A percentile compares a stretch with the other conserved stretches of the same genome.
phyloP scores from a whole-genome alignment of 2,888 invertebrate species.

The Kuschelorhynchus macadamiae region DNA sequence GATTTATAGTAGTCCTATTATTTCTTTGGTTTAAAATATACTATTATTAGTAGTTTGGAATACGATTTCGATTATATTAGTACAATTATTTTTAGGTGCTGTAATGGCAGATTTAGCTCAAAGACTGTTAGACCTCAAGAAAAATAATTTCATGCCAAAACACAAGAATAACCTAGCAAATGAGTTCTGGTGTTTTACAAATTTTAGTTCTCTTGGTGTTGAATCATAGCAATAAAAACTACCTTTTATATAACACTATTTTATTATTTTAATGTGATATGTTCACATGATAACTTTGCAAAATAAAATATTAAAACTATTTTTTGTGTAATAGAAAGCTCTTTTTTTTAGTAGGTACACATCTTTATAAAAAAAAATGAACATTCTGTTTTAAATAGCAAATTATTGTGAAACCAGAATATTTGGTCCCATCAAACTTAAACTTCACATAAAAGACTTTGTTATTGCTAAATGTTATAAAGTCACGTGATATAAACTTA shows the following conservation, averaged over 20 bases:
- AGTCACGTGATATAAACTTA: slow-evolving; percentile 32
- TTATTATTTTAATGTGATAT: slow-evolving; percentile 57
- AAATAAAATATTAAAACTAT: slow-evolving; percentile 5
- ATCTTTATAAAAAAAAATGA: not conserved
- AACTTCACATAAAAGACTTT: slow-evolving; percentile 21
- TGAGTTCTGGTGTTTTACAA: slow-evolving; percentile 92
- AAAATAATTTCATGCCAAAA: slow-evolving; percentile 81
- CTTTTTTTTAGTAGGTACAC: too few species aligned
- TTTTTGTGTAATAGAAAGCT: too few species aligned
- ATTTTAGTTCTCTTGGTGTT: slow-evolving; percentile 75
- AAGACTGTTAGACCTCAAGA: slow-evolving; percentile 75
- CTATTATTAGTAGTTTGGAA: too few species aligned
- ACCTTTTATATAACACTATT: slow-evolving; percentile 39
- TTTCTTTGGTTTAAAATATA: slow-evolving; percentile 4
- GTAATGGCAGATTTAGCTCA: slow-evolving; percentile 82
- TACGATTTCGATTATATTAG: too few species aligned
- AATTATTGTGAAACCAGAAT: slow-evolving; percentile 29
- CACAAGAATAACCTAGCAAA: slow-evolving; percentile 94
- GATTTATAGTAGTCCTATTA: not conserved
- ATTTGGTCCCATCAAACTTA: slow-evolving; percentile 39
- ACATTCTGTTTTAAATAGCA: slow-evolving; percentile 8
- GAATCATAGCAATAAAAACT: slow-evolving; percentile 38
- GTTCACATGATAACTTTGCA: slow-evolving; percentile 57
- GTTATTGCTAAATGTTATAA: slow-evolving; percentile 30
- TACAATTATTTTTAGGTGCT: slow-evolving; percentile 74